Evolutionary conservation across 2,888 invertebrate species (phyloP).

Genomic region (Trichogramma evanescens): DNA sequence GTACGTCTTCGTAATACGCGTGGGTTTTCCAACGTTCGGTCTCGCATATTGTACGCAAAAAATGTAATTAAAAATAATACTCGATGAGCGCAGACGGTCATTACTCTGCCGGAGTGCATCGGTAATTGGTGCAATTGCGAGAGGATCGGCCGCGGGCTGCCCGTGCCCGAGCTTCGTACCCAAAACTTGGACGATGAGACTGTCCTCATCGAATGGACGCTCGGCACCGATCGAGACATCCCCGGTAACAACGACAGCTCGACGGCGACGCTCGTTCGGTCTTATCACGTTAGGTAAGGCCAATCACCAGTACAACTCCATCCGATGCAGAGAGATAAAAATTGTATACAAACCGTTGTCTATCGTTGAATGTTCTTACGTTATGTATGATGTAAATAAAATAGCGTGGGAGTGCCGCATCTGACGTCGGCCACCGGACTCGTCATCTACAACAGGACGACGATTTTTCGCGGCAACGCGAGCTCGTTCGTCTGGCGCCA

Average conservation of each 20-base stretch:
- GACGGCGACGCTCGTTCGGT: background rate
- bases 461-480: slow-evolving; percentile 27
- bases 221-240: background rate
- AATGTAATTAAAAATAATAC: background rate
- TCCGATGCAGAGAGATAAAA: too few relatives aligned
- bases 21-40: slow-evolving; percentile 2
- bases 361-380: too few relatives aligned
- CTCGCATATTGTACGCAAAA: slow-evolving; percentile 3
- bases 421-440: slow-evolving; percentile 34
- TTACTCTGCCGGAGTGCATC: slow-evolving; percentile 37
- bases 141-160: slow-evolving; percentile 23
- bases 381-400: background rate
- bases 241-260: too few relatives aligned
- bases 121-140: slow-evolving; percentile 32
- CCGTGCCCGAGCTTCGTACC: slow-evolving; percentile 29
- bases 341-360: too few relatives aligned
- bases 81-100: slow-evolving; percentile 27
- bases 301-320: background rate
- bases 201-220: slow-evolving; percentile 31
- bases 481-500: slow-evolving; percentile 28
- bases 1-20: background rate
- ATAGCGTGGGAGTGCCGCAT: slow-evolving; percentile 34
- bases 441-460: slow-evolving; percentile 35
- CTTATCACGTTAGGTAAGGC: slow-evolving; percentile 13
- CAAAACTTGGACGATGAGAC: slow-evolving; percentile 8